These are phyloP conservation scores for Champsocephalus gunnari DNA, from an alignment of 2,797 vertebrate species.

Conservation along the genomic window DNA sequence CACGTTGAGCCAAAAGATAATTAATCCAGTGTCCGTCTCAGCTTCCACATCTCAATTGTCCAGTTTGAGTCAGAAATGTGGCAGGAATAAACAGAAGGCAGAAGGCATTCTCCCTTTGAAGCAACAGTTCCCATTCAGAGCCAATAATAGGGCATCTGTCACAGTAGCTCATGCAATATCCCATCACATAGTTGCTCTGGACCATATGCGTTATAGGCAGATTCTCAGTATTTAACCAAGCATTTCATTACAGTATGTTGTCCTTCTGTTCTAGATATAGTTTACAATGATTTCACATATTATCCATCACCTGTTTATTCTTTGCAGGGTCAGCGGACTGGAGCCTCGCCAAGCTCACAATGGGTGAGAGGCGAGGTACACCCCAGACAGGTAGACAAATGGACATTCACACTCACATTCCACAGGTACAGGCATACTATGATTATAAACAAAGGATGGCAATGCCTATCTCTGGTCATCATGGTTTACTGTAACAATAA, in stretches of 20 bases:
- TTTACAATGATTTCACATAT: neutral
- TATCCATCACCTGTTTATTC: constrained; percentile 6
- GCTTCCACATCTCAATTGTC: constrained; percentile 41
- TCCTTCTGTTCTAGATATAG: constrained; percentile 5
- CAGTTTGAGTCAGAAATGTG: constrained; percentile 42
- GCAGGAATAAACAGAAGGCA: constrained; percentile 44
- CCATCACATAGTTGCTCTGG: constrained; percentile 34
- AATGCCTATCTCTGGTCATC: neutral
- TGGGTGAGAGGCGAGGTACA: neutral
- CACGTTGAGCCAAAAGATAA: constrained; percentile 31
- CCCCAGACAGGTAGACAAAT: neutral
- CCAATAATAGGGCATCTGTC: constrained; percentile 61
- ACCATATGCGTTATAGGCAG: constrained; percentile 47
- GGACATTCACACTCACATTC: neutral
- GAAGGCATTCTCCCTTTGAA: constrained; percentile 48
- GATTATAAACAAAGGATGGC: neutral
- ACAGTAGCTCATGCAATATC: constrained; percentile 45
- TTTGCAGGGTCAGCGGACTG: neutral
- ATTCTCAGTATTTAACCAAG: constrained; percentile 41
- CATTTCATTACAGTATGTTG: constrained; percentile 46
- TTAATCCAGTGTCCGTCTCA: constrained; percentile 39
- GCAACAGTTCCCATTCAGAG: constrained; percentile 50
- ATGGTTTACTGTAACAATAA: neutral
- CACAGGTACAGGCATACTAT: too few relatives aligned
- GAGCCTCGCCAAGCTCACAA: neutral